Conservation (phyloP, 2,113 vertebrate genomes). For the Menidia beryllina region DNA sequence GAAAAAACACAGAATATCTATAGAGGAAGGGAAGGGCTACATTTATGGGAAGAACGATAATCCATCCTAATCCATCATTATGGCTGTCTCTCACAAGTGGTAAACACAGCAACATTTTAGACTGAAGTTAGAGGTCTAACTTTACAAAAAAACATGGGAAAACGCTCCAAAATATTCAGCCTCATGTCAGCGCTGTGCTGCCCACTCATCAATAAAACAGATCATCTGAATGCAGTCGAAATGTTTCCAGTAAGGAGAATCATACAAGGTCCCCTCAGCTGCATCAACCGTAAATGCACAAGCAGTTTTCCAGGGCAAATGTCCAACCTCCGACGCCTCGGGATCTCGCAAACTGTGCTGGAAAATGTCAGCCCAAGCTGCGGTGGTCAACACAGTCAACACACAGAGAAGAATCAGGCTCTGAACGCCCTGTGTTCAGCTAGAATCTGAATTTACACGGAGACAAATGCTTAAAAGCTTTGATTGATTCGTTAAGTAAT, state of each 20-base stretch:
- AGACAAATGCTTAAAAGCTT: background rate
- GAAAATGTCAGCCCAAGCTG: background rate
- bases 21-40: constrained; percentile 21
- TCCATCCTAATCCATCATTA: constrained; percentile 67
- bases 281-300: background rate
- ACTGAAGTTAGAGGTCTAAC: too few species aligned
- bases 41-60: constrained; percentile 46
- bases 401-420: background rate
- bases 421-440: background rate
- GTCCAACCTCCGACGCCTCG: background rate
- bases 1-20: background rate
- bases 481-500: background rate
- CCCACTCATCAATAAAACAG: too few species aligned
- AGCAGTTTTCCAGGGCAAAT: constrained; percentile 2
- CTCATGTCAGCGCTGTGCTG: too few species aligned
- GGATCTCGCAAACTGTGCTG: background rate
- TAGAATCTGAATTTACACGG: background rate
- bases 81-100: constrained; percentile 36
- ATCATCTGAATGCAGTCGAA: background rate
- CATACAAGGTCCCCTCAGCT: background rate
- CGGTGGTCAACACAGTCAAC: background rate
- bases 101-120: background rate
- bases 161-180: too few species aligned
- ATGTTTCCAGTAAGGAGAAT: background rate
- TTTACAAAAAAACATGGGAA: too few species aligned